Base-by-base conservation (phyloP, 2,888 invertebrate species). In the Phengaris alcon region DNA sequence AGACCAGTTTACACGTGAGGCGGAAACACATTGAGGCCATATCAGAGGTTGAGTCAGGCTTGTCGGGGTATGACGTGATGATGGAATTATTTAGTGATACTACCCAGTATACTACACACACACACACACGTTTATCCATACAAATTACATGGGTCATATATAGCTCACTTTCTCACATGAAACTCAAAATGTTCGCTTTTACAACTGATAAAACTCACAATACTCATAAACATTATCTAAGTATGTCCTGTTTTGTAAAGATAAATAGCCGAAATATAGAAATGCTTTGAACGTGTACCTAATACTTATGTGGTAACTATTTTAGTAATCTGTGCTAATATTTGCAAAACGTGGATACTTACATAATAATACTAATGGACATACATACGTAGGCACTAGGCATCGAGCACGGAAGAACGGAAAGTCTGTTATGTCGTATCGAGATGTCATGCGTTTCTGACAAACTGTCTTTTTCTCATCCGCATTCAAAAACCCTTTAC, bases 1-100 rank as follows among this genome's bases (percentile, higher is more conserved):
- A 64, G 3, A 64, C 59, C 10, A 35, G 59, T 59, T 59, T 59
- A 35, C 6, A 64, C 35, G 59, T 35, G 5, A 64, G 6, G 35
- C 35, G 59, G 59, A 64, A 64, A 35, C 22, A 64, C 59, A 64
- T 64, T 64, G 59, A 64, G 59, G 59, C 59, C 59, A 35, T 22
- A 64, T 64, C 35, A 35, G 59, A 8, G 59, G 59, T 64, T 64
- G 59, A 64, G 59, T 64, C 59, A 64, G 59, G 22, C 59, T 22
- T 22, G 35, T 35, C 35, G 35, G 22, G 59, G 12, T 5, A 22
- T 64, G 59, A 64, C 59, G 59, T 64, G 35, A 64, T 64, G 5
- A 12, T 35, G 59, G 59, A 64, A 64, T 64, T 64, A 35, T 64
- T 64, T 64, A 12, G 59, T 6, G 22, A 64, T 35, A 35, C 22